These are phyloP conservation scores for Aquatica leii DNA, from an alignment of 2,888 invertebrate genomes.

Conservation along the genomic window DNA sequence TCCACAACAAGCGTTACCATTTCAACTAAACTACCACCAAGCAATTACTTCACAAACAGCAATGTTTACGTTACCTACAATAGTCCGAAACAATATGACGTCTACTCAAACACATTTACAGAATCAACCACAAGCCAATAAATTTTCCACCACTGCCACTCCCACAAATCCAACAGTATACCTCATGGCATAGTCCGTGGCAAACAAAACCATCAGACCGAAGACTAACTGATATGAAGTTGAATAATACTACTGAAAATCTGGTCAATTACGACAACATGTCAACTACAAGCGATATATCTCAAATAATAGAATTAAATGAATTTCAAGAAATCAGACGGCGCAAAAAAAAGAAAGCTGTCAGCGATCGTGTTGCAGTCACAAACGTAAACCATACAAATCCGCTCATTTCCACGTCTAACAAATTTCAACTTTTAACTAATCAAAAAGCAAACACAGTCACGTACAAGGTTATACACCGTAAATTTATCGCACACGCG, in stretches of 20 bases:
- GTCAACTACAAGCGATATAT: neutral
- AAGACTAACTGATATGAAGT: neutral
- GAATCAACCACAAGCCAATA: neutral
- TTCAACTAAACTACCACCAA: too few species aligned
- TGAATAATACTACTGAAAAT: neutral
- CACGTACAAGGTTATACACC: too few species aligned
- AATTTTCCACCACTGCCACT: neutral
- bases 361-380: neutral
- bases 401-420: neutral
- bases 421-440: neutral
- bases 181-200: neutral
- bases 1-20: too few species aligned
- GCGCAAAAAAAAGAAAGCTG: neutral
- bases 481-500: too few species aligned
- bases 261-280: neutral
- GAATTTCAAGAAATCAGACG: neutral
- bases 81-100: neutral
- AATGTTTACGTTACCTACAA: neutral
- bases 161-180: neutral
- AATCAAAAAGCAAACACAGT: neutral
- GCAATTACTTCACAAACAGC: neutral
- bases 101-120: neutral
- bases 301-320: slow-evolving; percentile 2
- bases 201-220: neutral
- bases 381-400: neutral